Conservation (phyloP, 2,797 vertebrate species). For the Tapera naevia region DNA sequence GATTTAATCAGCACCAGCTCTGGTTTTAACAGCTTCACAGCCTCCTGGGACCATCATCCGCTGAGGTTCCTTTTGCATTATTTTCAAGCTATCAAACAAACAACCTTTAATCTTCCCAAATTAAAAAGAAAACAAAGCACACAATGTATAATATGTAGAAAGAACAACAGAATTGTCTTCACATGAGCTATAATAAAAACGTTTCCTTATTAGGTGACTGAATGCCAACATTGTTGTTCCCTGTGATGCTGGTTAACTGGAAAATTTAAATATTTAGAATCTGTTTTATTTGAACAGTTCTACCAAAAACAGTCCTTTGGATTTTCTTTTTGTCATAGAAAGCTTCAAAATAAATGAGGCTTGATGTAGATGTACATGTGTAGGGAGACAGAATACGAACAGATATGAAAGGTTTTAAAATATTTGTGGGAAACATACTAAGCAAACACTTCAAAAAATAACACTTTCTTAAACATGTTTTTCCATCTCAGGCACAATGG, state of each 20-base stretch:
- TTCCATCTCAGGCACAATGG: neutral
- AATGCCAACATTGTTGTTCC: neutral
- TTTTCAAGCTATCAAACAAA: neutral
- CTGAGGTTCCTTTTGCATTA: neutral
- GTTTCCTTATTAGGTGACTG: slow-evolving; percentile 67
- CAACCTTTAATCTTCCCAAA: neutral
- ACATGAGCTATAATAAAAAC: neutral
- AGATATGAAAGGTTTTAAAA: slow-evolving; percentile 7
- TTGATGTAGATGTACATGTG: neutral
- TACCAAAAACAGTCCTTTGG: neutral
- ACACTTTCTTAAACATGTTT: neutral
- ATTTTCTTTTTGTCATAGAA: slow-evolving; percentile 30
- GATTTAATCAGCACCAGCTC: neutral
- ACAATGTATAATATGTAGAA: neutral
- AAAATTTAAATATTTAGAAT: slow-evolving; percentile 71
- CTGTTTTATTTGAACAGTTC: slow-evolving; percentile 9
- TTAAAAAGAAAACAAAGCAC: neutral
- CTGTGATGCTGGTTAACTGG: slow-evolving; percentile 18
- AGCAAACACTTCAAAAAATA: neutral
- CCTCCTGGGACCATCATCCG: neutral
- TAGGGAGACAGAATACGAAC: neutral
- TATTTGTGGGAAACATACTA: slow-evolving; percentile 34
- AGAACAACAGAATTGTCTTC: slow-evolving; percentile 31
- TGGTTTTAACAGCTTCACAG: neutral
- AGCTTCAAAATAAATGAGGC: neutral